Conservation (phyloP, 2,797 vertebrate genomes). For the Pantherophis vulpinus region DNA sequence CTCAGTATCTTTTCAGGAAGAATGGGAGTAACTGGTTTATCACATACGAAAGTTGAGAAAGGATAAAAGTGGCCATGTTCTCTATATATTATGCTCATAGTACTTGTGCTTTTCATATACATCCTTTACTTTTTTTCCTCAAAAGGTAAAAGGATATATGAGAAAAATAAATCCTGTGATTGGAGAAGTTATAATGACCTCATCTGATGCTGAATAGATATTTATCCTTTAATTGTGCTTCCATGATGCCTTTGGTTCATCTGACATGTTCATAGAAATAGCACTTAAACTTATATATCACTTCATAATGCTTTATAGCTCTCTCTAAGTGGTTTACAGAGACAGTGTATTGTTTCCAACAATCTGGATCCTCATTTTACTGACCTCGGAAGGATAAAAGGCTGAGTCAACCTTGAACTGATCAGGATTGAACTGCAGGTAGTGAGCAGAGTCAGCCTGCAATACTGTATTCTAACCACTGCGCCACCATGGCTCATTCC, state of each 20-base stretch:
- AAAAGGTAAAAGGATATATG: neutral
- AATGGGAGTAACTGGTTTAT: neutral
- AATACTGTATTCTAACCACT: neutral
- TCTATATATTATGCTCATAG: neutral
- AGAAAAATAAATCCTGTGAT: neutral
- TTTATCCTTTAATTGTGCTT: neutral
- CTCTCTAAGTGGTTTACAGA: neutral
- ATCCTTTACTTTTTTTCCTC: neutral
- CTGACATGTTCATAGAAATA: neutral
- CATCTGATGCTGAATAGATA: neutral
- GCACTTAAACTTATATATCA: neutral
- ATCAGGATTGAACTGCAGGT: neutral
- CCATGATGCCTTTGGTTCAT: neutral
- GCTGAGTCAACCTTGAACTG: neutral
- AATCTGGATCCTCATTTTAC: neutral
- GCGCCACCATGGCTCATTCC: neutral
- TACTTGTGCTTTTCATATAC: neutral
- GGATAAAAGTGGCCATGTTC: neutral
- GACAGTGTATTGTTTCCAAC: neutral
- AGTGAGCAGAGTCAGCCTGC: neutral
- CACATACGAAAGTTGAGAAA: neutral
- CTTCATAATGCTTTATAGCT: neutral
- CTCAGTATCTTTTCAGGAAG: neutral
- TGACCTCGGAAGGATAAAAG: neutral
- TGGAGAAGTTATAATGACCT: neutral